A percentile compares a stretch with the other conserved stretches of the same genome.
Conservation (phyloP, 1,140 invertebrate genomes). For the Scaptomyza montana region DNA sequence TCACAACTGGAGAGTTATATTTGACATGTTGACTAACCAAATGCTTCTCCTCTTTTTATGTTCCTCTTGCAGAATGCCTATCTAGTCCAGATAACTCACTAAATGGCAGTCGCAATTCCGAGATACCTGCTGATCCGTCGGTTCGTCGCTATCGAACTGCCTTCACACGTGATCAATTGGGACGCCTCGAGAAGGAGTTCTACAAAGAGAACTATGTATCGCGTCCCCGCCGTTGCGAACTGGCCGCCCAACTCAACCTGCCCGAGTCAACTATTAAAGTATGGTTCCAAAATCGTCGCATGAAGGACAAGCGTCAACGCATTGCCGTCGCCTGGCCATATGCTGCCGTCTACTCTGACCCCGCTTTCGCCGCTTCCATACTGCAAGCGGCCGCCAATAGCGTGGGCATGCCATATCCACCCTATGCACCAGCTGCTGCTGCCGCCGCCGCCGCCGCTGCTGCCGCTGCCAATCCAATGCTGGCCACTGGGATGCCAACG, state of each 20-base stretch:
- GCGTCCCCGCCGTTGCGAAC: conserved; percentile 95
- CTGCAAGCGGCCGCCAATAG: conserved; percentile 93
- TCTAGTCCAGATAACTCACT: conserved; percentile 83
- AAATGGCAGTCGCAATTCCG: conserved; percentile 72
- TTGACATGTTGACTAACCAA: conserved; percentile 34
- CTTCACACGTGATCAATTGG: conserved; percentile 97
- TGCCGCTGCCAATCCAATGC: conserved; percentile 78
- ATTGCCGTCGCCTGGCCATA: conserved; percentile 98
- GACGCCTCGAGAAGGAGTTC: conserved; percentile 98
- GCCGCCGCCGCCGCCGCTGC: conserved; percentile 51
- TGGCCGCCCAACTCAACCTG: conserved; percentile 96
- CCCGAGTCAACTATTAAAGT: conserved; percentile 99
- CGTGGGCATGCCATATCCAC: conserved; percentile 86
- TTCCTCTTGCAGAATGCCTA: conserved; percentile 80
- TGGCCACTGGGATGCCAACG: conserved; percentile 84
- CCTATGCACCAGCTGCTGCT: conserved; percentile 81
- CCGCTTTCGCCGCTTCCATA: conserved; percentile 94
- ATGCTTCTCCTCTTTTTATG: conserved; percentile 1
- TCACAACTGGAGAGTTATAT: background rate
- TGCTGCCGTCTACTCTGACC: conserved; percentile 95
- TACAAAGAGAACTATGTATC: conserved; percentile 99
- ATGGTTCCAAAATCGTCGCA: conserved; percentile 99
- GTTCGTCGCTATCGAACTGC: conserved; percentile 97
- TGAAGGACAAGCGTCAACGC: conserved; percentile 98
- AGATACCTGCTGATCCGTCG: conserved; percentile 86